A percentile compares a stretch with the other conserved stretches of the same genome.
Evolutionary conservation across 2,888 invertebrate species (phyloP).

Genomic region (Drosophila silvestris): DNA sequence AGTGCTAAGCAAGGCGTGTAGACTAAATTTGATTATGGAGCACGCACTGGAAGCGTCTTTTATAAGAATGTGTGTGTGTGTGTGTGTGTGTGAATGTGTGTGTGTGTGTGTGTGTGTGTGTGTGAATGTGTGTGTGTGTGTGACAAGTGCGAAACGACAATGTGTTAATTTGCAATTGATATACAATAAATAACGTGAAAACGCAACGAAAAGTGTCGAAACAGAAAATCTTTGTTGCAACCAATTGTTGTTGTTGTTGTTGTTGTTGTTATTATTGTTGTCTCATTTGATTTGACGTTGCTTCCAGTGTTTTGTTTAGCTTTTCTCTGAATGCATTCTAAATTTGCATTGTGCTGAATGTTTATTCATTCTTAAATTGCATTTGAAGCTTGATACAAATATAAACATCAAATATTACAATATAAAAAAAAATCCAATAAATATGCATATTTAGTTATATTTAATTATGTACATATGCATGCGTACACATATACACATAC

Average conservation of each 20-base stretch:
- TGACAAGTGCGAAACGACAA: slow-evolving; percentile 49
- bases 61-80: slow-evolving; percentile 4
- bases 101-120: neutral
- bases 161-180: slow-evolving; percentile 75
- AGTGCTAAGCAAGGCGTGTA: slow-evolving; percentile 48
- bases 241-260: slow-evolving; percentile 12
- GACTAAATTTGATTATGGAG: slow-evolving; percentile 58
- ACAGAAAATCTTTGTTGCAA: slow-evolving; percentile 12
- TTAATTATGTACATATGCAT: neutral
- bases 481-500: neutral
- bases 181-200: slow-evolving; percentile 57
- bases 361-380: neutral
- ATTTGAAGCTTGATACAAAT: neutral
- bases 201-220: slow-evolving; percentile 4
- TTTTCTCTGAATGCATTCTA: neutral
- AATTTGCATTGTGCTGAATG: neutral
- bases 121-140: neutral
- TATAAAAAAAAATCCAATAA: neutral
- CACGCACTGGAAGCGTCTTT: slow-evolving; percentile 35
- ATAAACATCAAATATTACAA: slow-evolving; percentile 2
- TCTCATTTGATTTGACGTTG: neutral
- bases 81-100: neutral
- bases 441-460: slow-evolving; percentile 1
- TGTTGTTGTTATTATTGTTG: neutral
- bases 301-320: neutral